Evolutionary conservation across 2,113 vertebrate genomes (phyloP).

Genomic region (Pogona vitticeps): DNA sequence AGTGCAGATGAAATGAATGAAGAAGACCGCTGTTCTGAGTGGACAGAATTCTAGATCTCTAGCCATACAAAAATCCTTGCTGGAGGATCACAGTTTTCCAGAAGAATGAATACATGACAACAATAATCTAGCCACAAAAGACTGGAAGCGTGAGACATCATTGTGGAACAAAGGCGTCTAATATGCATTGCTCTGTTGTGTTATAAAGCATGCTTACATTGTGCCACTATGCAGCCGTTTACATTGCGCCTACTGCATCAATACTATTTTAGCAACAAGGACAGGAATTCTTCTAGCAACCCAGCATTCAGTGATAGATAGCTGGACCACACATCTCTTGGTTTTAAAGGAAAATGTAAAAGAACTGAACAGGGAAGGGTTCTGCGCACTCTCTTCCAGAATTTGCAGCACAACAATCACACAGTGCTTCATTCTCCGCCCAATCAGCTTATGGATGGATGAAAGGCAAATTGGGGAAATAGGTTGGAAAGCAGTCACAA

Average conservation of each 20-base stretch:
- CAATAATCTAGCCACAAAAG: background rate
- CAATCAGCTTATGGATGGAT: background rate
- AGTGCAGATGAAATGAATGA: slow-evolving; percentile 16
- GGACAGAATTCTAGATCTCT: slow-evolving; percentile 24
- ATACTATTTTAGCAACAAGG: background rate
- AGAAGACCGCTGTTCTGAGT: background rate
- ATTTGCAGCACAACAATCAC: background rate
- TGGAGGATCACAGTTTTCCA: slow-evolving; percentile 2
- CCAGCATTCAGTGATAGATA: background rate
- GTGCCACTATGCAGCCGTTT: background rate
- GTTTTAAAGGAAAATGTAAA: background rate
- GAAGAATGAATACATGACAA: background rate
- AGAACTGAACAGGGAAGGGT: background rate
- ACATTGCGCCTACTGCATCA: slow-evolving; percentile 23
- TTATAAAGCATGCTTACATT: background rate
- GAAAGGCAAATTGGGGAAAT: background rate
- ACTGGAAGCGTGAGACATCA: slow-evolving; percentile 19
- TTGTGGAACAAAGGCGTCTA: background rate
- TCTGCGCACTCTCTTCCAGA: background rate
- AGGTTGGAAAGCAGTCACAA: background rate
- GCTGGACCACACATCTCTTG: background rate
- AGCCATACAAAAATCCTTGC: background rate
- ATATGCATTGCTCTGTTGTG: background rate
- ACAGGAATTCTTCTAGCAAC: background rate
- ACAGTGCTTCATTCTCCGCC: background rate